These are phyloP conservation scores for Charadrius vociferus DNA, from an alignment of 2,113 vertebrate species.

Conservation along the genomic window DNA sequence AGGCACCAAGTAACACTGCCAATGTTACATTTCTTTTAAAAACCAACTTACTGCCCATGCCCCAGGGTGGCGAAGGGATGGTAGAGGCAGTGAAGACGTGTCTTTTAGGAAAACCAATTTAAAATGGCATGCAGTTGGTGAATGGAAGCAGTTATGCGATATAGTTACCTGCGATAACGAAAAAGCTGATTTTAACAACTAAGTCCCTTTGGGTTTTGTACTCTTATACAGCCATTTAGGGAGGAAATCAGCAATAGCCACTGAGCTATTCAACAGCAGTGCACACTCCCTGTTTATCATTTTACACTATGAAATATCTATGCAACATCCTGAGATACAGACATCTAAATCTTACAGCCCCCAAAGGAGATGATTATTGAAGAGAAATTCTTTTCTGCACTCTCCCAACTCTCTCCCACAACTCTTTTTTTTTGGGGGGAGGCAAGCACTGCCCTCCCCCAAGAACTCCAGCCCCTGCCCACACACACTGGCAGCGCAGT, in stretches of 20 bases:
- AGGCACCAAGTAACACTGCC: background rate
- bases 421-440: background rate
- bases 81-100: rapidly evolving
- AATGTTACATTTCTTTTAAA: background rate
- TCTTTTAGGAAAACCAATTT: background rate
- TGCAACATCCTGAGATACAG: background rate
- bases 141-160: rapidly evolving
- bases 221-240: background rate
- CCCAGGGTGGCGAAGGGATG: background rate
- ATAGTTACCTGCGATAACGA: background rate
- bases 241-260: background rate
- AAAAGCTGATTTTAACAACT: background rate
- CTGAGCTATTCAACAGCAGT: background rate
- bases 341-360: background rate
- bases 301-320: background rate
- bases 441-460: background rate
- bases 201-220: background rate
- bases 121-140: rapidly evolving
- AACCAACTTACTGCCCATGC: background rate
- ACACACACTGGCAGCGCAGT: background rate
- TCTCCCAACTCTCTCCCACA: background rate
- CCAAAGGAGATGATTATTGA: background rate
- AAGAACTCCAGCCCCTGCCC: background rate
- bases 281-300: rapidly evolving
- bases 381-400: background rate